These are phyloP conservation scores for Cebidichthys violaceus DNA, from an alignment of 2,113 vertebrate species.

Conservation along the genomic window DNA sequence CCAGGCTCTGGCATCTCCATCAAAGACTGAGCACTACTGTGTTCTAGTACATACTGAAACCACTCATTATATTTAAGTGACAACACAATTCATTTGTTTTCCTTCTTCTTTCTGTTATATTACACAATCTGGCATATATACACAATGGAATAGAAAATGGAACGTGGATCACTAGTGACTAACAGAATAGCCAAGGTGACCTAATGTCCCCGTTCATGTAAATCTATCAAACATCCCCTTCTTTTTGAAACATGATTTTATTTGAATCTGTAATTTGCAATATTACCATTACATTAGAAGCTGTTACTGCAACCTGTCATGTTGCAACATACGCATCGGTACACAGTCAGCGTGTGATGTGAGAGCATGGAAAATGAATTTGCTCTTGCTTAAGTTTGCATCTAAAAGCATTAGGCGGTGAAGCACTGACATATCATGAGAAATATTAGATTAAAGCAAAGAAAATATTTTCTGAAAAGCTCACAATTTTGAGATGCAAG, in stretches of 20 bases:
- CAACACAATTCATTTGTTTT: neutral
- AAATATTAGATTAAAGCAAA: neutral
- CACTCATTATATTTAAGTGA: neutral
- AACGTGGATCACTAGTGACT: neutral
- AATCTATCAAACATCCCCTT: neutral
- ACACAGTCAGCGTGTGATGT: neutral
- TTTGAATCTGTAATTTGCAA: neutral
- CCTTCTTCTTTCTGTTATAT: slow-evolving; percentile 4
- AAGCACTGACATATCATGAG: neutral
- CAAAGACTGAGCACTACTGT: neutral
- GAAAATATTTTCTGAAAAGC: neutral
- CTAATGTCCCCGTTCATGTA: neutral
- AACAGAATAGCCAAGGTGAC: slow-evolving; percentile 1
- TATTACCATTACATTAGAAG: neutral
- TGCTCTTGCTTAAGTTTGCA: neutral
- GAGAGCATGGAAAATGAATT: neutral
- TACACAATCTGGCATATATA: neutral
- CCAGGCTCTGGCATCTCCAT: slow-evolving; percentile 9
- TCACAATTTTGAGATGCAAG: neutral
- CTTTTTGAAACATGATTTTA: neutral
- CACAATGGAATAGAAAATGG: neutral
- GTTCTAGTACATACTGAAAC: slow-evolving; percentile 15
- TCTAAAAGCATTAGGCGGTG: neutral
- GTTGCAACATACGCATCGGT: neutral
- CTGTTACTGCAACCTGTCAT: neutral